Evolutionary conservation across 2,797 vertebrate genomes (phyloP).

Genomic region (Liasis olivaceus): DNA sequence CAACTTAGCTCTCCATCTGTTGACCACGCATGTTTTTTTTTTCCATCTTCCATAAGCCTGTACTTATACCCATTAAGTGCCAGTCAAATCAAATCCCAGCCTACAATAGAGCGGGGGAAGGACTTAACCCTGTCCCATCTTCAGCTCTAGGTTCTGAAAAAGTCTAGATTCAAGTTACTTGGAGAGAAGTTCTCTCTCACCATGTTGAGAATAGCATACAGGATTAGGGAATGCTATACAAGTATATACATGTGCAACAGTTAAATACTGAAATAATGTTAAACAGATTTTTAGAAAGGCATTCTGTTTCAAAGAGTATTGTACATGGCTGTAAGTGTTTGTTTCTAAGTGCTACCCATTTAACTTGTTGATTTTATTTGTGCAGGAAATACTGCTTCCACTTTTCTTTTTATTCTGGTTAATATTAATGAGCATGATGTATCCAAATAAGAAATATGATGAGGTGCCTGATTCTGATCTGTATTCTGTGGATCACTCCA

Average conservation of each 20-base stretch:
- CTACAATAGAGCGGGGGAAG: background rate
- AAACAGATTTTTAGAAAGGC: background rate
- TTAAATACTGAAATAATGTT: background rate
- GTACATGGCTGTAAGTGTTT: fast-evolving
- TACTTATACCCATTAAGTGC: background rate
- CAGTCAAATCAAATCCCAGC: background rate
- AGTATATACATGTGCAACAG: background rate
- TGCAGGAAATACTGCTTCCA: conserved; percentile 77
- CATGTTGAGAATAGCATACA: background rate
- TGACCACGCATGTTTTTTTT: background rate
- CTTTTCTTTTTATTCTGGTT: conserved; percentile 77
- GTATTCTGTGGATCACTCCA: conserved; percentile 62
- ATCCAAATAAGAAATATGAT: conserved; percentile 73
- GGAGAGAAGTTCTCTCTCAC: background rate
- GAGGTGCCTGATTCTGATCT: conserved; percentile 69
- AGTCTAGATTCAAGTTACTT: background rate
- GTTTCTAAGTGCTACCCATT: background rate
- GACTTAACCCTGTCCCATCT: background rate
- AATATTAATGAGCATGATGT: conserved; percentile 79
- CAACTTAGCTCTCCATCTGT: background rate
- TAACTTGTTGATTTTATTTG: conserved; percentile 27
- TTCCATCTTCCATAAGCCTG: background rate
- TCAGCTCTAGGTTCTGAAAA: background rate
- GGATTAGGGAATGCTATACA: background rate
- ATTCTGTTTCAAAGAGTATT: background rate